A percentile compares a stretch with the other conserved stretches of the same genome.
phyloP scores from a whole-genome alignment of 2,888 invertebrate genomes.

The Resseliella maxima region DNA sequence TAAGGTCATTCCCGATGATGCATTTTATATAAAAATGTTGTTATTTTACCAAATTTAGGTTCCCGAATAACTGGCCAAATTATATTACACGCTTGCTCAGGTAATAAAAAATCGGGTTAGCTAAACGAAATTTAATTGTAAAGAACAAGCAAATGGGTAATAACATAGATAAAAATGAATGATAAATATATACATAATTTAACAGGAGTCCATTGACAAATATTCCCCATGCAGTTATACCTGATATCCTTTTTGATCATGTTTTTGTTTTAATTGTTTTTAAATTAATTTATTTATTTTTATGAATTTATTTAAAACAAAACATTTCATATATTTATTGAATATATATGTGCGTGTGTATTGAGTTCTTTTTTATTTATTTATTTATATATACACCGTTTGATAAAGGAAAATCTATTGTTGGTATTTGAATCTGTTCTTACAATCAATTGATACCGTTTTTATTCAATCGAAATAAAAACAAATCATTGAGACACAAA shows the following conservation, averaged over 20 bases:
- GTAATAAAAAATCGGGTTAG: conserved; percentile 67
- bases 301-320: neutral
- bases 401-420: too few species aligned
- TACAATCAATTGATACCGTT: too few species aligned
- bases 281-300: conserved; percentile 14
- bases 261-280: neutral
- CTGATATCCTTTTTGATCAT: neutral
- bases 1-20: neutral
- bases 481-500: too few species aligned
- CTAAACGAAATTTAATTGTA: neutral
- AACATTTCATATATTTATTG: neutral
- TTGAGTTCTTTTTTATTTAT: neutral
- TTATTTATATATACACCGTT: too few species aligned
- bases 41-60: neutral
- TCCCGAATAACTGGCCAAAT: conserved; percentile 96
- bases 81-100: conserved; percentile 90
- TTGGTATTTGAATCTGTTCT: neutral
- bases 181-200: neutral
- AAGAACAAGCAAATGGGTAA: neutral
- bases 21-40: neutral
- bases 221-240: too few species aligned
- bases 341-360: conserved; percentile 16
- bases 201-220: neutral
- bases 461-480: too few species aligned
- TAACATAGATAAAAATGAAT: neutral